These are phyloP conservation scores for Pipra filicauda DNA, from an alignment of 2,113 vertebrate genomes.

Conservation along the genomic window DNA sequence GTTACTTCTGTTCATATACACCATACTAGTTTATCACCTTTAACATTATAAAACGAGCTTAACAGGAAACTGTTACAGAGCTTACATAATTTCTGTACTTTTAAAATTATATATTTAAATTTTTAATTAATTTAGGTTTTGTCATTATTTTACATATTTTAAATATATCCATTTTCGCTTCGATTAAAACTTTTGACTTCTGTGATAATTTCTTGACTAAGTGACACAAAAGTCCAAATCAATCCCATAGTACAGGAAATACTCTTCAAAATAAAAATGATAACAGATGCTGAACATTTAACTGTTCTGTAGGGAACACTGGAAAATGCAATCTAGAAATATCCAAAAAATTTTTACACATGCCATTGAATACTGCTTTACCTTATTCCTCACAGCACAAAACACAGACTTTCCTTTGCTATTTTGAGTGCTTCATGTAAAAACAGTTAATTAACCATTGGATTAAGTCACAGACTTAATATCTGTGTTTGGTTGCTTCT, in stretches of 20 bases:
- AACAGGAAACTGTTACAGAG: background rate
- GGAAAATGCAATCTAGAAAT: background rate
- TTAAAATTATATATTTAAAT: background rate
- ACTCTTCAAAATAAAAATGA: background rate
- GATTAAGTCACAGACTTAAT: background rate
- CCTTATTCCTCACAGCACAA: background rate
- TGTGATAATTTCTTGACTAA: background rate
- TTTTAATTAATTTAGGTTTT: background rate
- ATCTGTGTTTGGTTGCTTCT: background rate
- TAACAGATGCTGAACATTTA: background rate
- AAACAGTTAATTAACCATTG: background rate
- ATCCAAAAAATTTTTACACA: background rate
- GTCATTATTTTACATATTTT: background rate
- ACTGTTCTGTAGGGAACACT: background rate
- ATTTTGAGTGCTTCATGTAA: background rate
- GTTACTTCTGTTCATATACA: background rate
- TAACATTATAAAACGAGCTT: background rate
- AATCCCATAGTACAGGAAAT: background rate
- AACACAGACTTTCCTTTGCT: background rate
- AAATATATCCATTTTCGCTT: background rate
- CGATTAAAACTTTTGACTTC: background rate
- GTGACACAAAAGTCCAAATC: background rate
- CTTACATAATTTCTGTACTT: background rate
- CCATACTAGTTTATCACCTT: background rate
- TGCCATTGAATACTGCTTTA: background rate